Conservation (phyloP, 2,797 vertebrate species). For the Smutsia gigantea region DNA sequence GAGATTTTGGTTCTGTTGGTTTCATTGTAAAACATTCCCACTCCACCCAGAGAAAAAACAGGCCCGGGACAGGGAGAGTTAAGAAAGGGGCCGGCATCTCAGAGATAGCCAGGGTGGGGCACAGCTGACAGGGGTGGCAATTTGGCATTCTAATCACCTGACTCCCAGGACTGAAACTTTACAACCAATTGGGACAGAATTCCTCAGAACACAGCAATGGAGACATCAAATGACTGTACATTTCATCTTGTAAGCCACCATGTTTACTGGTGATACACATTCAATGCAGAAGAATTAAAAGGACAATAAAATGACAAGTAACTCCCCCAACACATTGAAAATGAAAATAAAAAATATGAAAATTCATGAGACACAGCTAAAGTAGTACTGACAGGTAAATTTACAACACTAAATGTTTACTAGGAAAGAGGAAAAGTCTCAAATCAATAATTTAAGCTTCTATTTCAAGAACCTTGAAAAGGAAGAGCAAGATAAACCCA, state of each 20-base stretch:
- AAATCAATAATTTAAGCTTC: constrained; percentile 6
- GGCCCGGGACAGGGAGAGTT: neutral
- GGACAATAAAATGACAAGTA: neutral
- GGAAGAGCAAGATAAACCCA: neutral
- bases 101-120: neutral
- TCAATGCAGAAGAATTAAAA: neutral
- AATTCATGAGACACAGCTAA: neutral
- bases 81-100: neutral
- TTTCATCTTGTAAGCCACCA: neutral
- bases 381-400: neutral
- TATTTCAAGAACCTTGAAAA: neutral
- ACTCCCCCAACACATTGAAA: neutral
- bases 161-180: constrained; percentile 35
- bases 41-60: neutral
- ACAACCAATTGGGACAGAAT: neutral
- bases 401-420: neutral
- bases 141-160: constrained; percentile 34
- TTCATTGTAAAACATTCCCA: neutral
- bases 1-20: neutral
- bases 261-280: neutral
- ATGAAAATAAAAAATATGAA: neutral
- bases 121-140: neutral
- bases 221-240: neutral
- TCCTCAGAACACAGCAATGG: neutral
- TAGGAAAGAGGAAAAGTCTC: neutral